Base-by-base conservation (phyloP, 2,888 invertebrate genomes). In the Cephus rjabovi region DNA sequence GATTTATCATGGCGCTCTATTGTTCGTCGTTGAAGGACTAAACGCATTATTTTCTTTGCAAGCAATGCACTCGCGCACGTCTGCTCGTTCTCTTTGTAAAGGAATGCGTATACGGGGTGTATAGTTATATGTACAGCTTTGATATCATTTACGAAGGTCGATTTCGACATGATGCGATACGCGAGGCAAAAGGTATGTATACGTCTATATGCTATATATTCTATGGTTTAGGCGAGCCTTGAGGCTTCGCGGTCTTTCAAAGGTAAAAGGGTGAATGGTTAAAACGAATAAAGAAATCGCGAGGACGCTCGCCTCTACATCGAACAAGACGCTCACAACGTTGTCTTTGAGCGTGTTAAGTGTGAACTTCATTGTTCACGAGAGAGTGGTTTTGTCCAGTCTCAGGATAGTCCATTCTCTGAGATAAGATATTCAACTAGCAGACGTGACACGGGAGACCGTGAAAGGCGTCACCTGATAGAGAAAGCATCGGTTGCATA, bases 401-500 rank as follows among this genome's bases (percentile, higher is more conserved):
- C 56, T 56, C 56, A 56, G 56, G 23, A 9, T 56, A 56, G 56
- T 56, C 56, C 56, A 56, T 23, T 23, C 9, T 56, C 3, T 15
- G 4, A 34, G 34, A 33, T 76, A 78, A 77, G 76, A 77, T 78
- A 84, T 90, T 91, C 90, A 91, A 87, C 91, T 91, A 79, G 89
- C 88, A 79, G 89, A 78, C 31, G 90, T 85, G 77, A 91, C 86
- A 79, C 90, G 90, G 33, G 90, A 87, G 69, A 86, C 79, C 74
- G 94, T 94, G 89, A 95, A 94, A 79, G 94, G 94, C 79, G 94
- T 95, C 81, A 95, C 94, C 90, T 95, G 95, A 89, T 95, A 95
- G 86, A 95, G 93, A 89, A 96, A 97, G 92, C 98, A 98, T 87
- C 96, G 95, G 89, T 97, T 97, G 92, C 98, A 99, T 69, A 99